phyloP scores from a whole-genome alignment of 2,888 invertebrate species.

The Drosophila atroscutellata region DNA sequence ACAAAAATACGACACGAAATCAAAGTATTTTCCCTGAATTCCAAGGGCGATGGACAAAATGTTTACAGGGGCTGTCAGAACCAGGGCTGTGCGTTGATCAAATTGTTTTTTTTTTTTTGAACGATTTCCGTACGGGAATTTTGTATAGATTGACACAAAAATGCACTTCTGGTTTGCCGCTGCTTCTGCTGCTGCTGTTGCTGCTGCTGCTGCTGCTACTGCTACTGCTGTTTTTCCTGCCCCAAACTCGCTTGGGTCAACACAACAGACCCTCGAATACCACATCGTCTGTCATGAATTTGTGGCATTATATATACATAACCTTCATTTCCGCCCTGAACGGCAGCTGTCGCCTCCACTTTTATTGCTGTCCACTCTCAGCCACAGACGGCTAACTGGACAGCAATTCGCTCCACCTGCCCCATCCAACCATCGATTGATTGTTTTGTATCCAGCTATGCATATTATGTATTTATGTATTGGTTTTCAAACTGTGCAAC shows the following conservation, averaged over 20 bases:
- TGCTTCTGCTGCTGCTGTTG: neutral
- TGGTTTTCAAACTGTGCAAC: neutral
- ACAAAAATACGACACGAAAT: slow-evolving; percentile 28
- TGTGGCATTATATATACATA: slow-evolving; percentile 31
- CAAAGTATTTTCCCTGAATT: slow-evolving; percentile 40
- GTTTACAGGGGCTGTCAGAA: neutral
- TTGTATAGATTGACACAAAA: slow-evolving; percentile 9
- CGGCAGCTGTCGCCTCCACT: slow-evolving; percentile 17
- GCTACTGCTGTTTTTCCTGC: neutral
- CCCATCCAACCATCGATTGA: neutral
- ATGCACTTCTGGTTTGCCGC: slow-evolving; percentile 13
- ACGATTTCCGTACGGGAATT: slow-evolving; percentile 26
- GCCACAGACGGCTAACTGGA: neutral
- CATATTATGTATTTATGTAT: neutral
- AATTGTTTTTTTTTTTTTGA: slow-evolving; percentile 37
- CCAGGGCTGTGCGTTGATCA: slow-evolving; percentile 16
- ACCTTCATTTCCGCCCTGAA: slow-evolving; percentile 24
- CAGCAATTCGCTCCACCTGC: neutral
- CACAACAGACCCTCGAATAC: slow-evolving; percentile 10
- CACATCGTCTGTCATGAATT: slow-evolving; percentile 28
- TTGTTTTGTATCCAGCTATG: neutral
- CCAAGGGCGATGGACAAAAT: slow-evolving; percentile 7
- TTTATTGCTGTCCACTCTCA: slow-evolving; percentile 19
- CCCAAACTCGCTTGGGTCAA: neutral
- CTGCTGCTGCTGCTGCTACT: neutral